Evolutionary conservation across 1,140 invertebrate genomes (phyloP).

Genomic region (Bombus affinis): DNA sequence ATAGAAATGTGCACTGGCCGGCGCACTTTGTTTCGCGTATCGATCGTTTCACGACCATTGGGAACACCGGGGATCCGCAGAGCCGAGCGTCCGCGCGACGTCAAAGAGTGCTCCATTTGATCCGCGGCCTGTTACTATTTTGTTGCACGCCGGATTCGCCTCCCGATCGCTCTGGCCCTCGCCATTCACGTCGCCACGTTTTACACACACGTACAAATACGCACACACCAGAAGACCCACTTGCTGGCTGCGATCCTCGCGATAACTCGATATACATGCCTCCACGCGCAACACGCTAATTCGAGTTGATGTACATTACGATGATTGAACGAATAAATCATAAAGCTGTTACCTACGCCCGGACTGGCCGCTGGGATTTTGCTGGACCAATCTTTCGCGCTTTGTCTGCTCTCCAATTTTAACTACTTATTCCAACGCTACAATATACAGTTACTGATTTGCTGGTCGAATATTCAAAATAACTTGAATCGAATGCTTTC

Average conservation of each 20-base stretch:
- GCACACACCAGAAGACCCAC: neutral
- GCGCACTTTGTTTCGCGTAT: conserved; percentile 69
- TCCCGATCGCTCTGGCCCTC: conserved; percentile 18
- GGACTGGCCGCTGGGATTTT: conserved; percentile 4
- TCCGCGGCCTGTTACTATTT: conserved; percentile 49
- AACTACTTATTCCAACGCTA: neutral
- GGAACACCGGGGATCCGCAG: conserved; percentile 47
- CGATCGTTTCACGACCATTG: conserved; percentile 67
- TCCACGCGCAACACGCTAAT: conserved; percentile 34
- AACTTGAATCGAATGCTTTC: neutral
- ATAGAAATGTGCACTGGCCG: conserved; percentile 69
- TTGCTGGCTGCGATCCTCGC: conserved; percentile 24
- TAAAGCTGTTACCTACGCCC: conserved; percentile 37
- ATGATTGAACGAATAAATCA: conserved; percentile 58
- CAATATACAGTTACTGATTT: neutral
- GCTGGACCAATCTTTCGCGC: neutral
- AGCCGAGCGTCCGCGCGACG: conserved; percentile 20
- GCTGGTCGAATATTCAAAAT: neutral
- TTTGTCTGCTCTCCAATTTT: neutral
- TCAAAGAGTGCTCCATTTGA: conserved; percentile 57
- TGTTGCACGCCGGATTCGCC: conserved; percentile 20
- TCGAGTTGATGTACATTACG: conserved; percentile 44
- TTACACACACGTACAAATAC: neutral
- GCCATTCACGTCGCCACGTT: conserved; percentile 48
- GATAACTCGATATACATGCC: conserved; percentile 58